phyloP scores from a whole-genome alignment of 2,888 invertebrate genomes.

The Zootermopsis nevadensis region DNA sequence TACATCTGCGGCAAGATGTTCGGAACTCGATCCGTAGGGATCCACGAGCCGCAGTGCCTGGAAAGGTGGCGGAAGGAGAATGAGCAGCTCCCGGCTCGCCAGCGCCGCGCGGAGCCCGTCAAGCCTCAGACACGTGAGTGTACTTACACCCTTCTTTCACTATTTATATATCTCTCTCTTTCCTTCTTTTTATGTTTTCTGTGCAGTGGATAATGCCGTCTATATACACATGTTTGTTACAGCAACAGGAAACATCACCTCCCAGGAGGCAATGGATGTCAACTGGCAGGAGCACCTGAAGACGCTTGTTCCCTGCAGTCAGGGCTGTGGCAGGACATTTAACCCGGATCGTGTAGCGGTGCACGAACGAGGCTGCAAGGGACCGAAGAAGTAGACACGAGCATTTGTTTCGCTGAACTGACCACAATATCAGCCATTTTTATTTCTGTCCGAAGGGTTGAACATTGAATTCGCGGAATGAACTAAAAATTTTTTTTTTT shows the following conservation, averaged over 20 bases:
- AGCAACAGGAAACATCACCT: constrained; percentile 56
- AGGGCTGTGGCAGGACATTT: constrained; percentile 71
- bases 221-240: not conserved
- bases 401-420: not conserved
- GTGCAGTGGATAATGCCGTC: too few species aligned
- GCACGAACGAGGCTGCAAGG: constrained; percentile 72
- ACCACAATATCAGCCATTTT: not conserved
- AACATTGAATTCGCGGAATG: too few species aligned
- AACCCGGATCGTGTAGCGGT: constrained; percentile 72
- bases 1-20: constrained; percentile 75
- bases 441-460: not conserved
- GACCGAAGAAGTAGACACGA: constrained; percentile 48
- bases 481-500: too few species aligned
- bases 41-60: constrained; percentile 76
- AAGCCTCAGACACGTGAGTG: constrained; percentile 64
- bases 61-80: constrained; percentile 64
- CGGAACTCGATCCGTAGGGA: constrained; percentile 71
- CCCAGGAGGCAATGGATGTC: constrained; percentile 63
- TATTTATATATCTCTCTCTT: too few species aligned
- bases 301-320: constrained; percentile 68
- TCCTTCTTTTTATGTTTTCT: too few species aligned
- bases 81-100: constrained; percentile 66
- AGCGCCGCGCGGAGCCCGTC: constrained; percentile 68
- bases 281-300: constrained; percentile 69
- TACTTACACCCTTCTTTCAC: too few species aligned